These are phyloP conservation scores for Brachyistius frenatus DNA, from an alignment of 2,113 vertebrate species.

Conservation along the genomic window DNA sequence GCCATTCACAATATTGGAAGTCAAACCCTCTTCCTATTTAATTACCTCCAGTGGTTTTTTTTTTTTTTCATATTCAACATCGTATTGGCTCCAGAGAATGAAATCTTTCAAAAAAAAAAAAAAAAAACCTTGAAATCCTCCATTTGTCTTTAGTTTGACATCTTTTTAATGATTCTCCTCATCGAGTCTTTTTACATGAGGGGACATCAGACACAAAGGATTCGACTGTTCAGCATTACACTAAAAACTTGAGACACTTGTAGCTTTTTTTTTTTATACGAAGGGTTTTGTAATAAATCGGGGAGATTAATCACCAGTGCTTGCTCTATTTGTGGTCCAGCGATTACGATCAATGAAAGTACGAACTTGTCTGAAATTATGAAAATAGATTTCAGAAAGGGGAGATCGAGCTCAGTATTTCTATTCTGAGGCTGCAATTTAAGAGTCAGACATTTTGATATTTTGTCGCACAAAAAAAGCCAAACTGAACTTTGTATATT, in stretches of 20 bases:
- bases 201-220: slow-evolving; percentile 10
- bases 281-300: slow-evolving; percentile 5
- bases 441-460: slow-evolving; percentile 1
- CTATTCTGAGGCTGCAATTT: not conserved
- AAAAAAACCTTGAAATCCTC: slow-evolving; percentile 4
- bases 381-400: slow-evolving; percentile 20
- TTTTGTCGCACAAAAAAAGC: not conserved
- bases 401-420: slow-evolving; percentile 1
- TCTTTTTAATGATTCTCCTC: slow-evolving; percentile 22
- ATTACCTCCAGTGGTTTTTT: slow-evolving; percentile 8
- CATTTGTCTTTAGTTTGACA: slow-evolving; percentile 7
- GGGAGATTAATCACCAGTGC: slow-evolving; percentile 10
- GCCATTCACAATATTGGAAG: slow-evolving; percentile 24
- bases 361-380: slow-evolving; percentile 21
- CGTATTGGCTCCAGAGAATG: not conserved
- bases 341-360: slow-evolving; percentile 26
- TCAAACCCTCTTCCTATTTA: slow-evolving; percentile 11
- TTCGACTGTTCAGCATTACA: not conserved
- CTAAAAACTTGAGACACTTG: slow-evolving; percentile 12
- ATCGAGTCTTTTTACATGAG: not conserved
- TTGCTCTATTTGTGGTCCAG: slow-evolving; percentile 2
- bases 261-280: not conserved
- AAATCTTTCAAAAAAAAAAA: slow-evolving; percentile 17
- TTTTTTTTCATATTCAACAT: slow-evolving; percentile 15
- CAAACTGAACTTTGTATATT: slow-evolving; percentile 17